A percentile compares a stretch with the other conserved stretches of the same genome.
These are phyloP conservation scores for Tiliacea aurago DNA, from an alignment of 2,888 invertebrate species.

Conservation along the genomic window DNA sequence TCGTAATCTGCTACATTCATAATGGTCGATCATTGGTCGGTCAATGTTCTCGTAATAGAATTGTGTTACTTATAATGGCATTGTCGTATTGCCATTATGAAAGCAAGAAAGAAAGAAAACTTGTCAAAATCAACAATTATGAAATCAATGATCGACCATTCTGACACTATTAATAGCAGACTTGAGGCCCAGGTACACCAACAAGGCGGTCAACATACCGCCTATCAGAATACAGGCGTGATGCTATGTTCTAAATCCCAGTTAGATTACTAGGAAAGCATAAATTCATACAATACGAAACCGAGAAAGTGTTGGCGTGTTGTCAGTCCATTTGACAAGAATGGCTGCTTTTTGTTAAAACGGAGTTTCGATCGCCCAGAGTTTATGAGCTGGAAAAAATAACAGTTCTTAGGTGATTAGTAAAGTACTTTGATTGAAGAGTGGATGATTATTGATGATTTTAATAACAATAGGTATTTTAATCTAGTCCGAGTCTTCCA, in stretches of 20 bases:
- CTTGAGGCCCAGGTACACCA: too few relatives aligned
- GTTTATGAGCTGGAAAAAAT: conserved; percentile 73
- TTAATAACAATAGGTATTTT: background rate
- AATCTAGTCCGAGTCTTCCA: background rate
- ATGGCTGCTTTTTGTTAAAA: conserved; percentile 71
- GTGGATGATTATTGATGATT: background rate
- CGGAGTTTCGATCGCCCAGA: conserved; percentile 72
- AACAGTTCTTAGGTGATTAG: conserved; percentile 35
- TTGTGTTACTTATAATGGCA: too few relatives aligned
- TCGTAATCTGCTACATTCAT: too few relatives aligned
- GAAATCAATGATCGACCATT: too few relatives aligned
- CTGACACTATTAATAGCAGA: too few relatives aligned
- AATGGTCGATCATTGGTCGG: too few relatives aligned
- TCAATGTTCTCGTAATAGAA: too few relatives aligned
- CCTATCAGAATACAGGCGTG: too few relatives aligned
- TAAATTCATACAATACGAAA: conserved; percentile 21
- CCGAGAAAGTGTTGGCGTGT: conserved; percentile 71
- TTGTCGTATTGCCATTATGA: too few relatives aligned
- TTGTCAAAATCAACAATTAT: too few relatives aligned
- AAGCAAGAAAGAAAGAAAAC: too few relatives aligned
- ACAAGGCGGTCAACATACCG: too few relatives aligned
- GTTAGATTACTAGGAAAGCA: conserved; percentile 42
- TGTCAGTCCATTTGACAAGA: conserved; percentile 74
- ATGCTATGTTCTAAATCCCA: background rate
- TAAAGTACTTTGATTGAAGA: conserved; percentile 9